Evolutionary conservation across 1,140 invertebrate genomes (phyloP), one percentile per base, ranked within the genome.

Genomic region (Proctacanthus coquilletti): DNA sequence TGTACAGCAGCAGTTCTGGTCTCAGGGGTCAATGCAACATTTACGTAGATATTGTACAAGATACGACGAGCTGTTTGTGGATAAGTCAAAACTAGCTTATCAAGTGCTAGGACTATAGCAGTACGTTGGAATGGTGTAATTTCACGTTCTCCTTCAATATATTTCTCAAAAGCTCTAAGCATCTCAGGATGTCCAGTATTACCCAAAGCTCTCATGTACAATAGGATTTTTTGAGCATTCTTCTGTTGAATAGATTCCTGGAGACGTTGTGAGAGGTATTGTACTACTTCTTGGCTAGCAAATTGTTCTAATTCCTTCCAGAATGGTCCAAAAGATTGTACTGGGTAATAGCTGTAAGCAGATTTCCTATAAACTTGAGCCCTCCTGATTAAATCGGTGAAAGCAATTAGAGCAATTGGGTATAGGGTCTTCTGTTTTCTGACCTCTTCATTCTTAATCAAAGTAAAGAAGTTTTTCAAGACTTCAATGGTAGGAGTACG

Each of bases 41-140:
- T 80, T 42, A 67, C 61, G 42, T 79, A 74, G 38, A 80, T 72
- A 45, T 70, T 77, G 56, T 66, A 79, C 0, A 78, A 49, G 5
- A 76, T 66, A 13, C 66, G 51, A 19, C 67, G 64, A 1, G 63
- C 69, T 2, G 64, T 27, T 41, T 53, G 56, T 11, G 76, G 72
- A 25, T 64, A 46, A 25, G 55, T 45, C 5, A 49, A 42, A 10
- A 62, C 60, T 4, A 80, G 46, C 36, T 61, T 52, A 25, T 59
- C 49, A 36, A 83, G 42, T 20, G 62, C 56, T 13, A 64, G 34
- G 6, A 81, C 67, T 57, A 81, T 78, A 41, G 67, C 48, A 3
- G 64, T 49, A 21, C 77, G 64, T 45, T 80, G 70, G 59, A 69
- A 74, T 19, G 38, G 27, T n/a, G 62, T 68, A 2, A 62, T 49